Percentiles rank a stretch among this genome's conserved stretches.
These are phyloP conservation scores for Amphimedon queenslandica DNA, from an alignment of 37 sponge, comb jelly and placozoan genomes.

Conservation along the genomic window DNA sequence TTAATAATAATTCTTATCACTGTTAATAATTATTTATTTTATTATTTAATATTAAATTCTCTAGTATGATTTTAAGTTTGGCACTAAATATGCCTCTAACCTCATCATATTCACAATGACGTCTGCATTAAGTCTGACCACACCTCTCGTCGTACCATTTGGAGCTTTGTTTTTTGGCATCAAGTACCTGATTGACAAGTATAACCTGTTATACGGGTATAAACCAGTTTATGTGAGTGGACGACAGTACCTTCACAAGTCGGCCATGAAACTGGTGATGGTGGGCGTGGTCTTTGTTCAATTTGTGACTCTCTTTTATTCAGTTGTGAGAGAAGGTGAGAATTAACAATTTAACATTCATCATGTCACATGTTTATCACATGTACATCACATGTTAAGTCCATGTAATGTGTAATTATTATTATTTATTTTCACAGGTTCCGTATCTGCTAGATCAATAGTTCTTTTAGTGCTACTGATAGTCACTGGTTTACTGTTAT, in stretches of 20 bases:
- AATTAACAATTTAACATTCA: background rate
- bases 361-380: background rate
- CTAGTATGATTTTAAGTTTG: conserved; percentile 39
- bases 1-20: too few relatives aligned
- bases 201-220: conserved; percentile 70
- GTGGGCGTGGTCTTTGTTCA: conserved; percentile 44
- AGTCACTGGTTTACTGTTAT: conserved; percentile 19
- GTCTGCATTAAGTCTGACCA: conserved; percentile 39
- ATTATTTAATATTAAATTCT: conserved; percentile 25
- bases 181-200: conserved; percentile 50
- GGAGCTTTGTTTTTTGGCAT: conserved; percentile 60
- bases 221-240: conserved; percentile 27
- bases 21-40: background rate
- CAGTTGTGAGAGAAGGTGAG: conserved; percentile 49
- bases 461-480: conserved; percentile 38
- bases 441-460: conserved; percentile 33
- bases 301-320: conserved; percentile 55
- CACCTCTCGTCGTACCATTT: conserved; percentile 60
- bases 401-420: too few relatives aligned
- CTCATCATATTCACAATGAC: conserved; percentile 54
- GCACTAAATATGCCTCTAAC: conserved; percentile 63
- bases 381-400: background rate
- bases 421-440: conserved; percentile 8
- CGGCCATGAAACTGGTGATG: conserved; percentile 62
- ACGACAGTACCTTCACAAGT: conserved; percentile 43